A percentile compares a stretch with the other conserved stretches of the same genome.
phyloP scores from a whole-genome alignment of 2,797 vertebrate species.

The Bufotes viridis region DNA sequence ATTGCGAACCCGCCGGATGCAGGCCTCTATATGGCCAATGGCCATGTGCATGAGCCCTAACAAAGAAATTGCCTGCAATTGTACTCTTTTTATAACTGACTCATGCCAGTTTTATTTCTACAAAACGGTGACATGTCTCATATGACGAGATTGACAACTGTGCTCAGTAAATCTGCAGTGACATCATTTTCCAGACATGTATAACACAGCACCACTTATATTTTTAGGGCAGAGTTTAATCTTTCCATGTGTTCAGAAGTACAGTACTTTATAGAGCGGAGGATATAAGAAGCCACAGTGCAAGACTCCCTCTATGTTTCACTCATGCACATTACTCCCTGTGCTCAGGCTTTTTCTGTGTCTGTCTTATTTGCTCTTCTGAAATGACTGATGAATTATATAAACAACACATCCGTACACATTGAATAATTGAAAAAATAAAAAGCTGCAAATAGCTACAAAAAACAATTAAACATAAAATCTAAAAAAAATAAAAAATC shows the following conservation, averaged over 20 bases:
- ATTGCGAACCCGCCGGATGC: too few species aligned
- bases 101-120: background rate
- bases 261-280: background rate
- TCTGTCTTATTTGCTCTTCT: background rate
- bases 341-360: background rate
- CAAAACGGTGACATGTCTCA: background rate
- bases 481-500: too few species aligned
- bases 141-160: background rate
- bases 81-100: background rate
- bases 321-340: conserved; percentile 44
- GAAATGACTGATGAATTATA: background rate
- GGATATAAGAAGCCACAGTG: conserved; percentile 41
- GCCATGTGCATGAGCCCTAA: too few species aligned
- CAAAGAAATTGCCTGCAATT: background rate
- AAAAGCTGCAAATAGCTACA: too few species aligned
- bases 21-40: too few species aligned
- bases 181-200: background rate
- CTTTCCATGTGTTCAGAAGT: background rate
- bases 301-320: conserved; percentile 59
- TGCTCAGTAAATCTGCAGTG: background rate
- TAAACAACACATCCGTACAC: background rate
- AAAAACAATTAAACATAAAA: too few species aligned
- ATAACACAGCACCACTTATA: background rate
- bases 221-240: background rate
- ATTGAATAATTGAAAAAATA: background rate